These are phyloP conservation scores for Diploptera punctata DNA, from an alignment of 2,888 invertebrate genomes.

Conservation along the genomic window DNA sequence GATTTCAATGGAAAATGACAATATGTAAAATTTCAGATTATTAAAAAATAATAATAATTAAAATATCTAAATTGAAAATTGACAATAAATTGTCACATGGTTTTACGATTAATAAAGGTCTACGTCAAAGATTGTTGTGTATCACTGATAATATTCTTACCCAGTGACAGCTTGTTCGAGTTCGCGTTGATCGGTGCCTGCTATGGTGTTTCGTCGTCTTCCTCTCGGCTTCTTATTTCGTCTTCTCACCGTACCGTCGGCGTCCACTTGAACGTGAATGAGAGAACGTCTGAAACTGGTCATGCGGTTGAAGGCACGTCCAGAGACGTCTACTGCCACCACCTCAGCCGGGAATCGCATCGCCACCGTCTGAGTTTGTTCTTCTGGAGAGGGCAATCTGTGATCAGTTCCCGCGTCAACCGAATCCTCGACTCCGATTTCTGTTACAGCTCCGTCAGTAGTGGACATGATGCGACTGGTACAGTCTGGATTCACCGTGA, in stretches of 20 bases:
- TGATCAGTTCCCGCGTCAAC: slow-evolving; percentile 76
- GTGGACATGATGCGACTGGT: slow-evolving; percentile 68
- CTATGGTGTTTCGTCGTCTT: slow-evolving; percentile 88
- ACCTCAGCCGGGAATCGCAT: slow-evolving; percentile 83
- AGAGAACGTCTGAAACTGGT: slow-evolving; percentile 84
- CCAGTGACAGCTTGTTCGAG: slow-evolving; percentile 84
- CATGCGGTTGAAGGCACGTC: slow-evolving; percentile 88
- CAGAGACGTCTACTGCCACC: slow-evolving; percentile 88
- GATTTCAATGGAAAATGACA: too few relatives aligned
- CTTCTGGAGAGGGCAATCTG: slow-evolving; percentile 86
- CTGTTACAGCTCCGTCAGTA: slow-evolving; percentile 55
- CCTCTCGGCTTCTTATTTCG: slow-evolving; percentile 78
- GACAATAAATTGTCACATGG: too few relatives aligned
- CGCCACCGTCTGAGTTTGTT: slow-evolving; percentile 59
- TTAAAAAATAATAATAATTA: too few relatives aligned
- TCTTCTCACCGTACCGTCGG: slow-evolving; percentile 52
- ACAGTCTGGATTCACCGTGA: slow-evolving; percentile 80
- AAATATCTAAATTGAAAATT: too few relatives aligned
- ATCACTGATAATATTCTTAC: slow-evolving; percentile 55
- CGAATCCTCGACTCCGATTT: slow-evolving; percentile 58
- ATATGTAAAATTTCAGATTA: too few relatives aligned
- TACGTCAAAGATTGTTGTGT: not conserved
- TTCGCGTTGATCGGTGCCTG: slow-evolving; percentile 90
- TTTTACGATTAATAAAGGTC: not conserved
- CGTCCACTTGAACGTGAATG: slow-evolving; percentile 59